Evolutionary conservation across 92 coral and sea anemone species (phyloP), one percentile per base, ranked within the genome.

Genomic region (Meandrina meandrites): DNA sequence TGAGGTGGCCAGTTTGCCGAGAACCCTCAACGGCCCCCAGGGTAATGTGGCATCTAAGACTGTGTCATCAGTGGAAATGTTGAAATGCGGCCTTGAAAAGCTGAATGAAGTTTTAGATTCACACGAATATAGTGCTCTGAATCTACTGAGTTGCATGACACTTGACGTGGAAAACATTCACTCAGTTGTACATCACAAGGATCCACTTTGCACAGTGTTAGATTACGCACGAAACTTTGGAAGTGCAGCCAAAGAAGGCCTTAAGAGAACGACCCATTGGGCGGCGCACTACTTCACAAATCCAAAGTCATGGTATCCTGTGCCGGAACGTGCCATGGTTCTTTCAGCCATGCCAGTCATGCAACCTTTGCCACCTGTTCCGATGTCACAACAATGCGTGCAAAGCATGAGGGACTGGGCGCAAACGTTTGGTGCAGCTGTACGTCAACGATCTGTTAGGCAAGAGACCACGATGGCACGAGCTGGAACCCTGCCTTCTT

Each of bases 101-200:
- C 79, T 90, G 86, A 78, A 54, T 48, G 75, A 27, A n/a, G 84
- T 89, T 16, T 67, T 84, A 37, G 62, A 60, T 19, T 24, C 45
- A 87, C 73, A 78, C 32, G 71, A 81, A 37, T 81, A 90, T 83
- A 74, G 18, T 40, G 30, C 71, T 13, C 84, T 80, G 28, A 90
- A 88, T 75, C 83, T 91, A 15, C 50, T 90, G 28, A 91, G n/a
- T n/a, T n/a, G n/a, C n/a, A n/a, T n/a, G n/a, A n/a, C n/a, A n/a
- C n/a, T n/a, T n/a, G n/a, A n/a, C n/a, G n/a, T n/a, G n/a, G n/a
- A n/a, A n/a, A n/a, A n/a, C n/a, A n/a, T n/a, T n/a, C n/a, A n/a
- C 34, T 85, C 88, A 28, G 88, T 87, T 48, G 95, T 87, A 8
- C 93, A 92, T 78, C 90, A 90, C 87, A 92, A 92, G 80, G 83